Evolutionary conservation across 2,888 invertebrate genomes (phyloP).

Genomic region (Drosophila austrosaltans): DNA sequence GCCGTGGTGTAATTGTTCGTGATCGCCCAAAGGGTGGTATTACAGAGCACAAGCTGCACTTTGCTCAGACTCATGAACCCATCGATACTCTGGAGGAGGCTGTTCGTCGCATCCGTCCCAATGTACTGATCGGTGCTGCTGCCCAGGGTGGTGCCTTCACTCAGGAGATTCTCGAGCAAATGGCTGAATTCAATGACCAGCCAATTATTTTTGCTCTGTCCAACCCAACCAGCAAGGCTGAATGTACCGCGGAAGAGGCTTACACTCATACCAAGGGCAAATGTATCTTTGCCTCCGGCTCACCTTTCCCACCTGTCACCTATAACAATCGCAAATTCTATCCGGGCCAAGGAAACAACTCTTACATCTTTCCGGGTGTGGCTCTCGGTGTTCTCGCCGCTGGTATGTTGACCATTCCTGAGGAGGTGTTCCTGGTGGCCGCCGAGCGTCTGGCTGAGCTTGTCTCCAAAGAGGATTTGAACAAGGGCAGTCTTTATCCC

Average conservation of each 20-base stretch:
- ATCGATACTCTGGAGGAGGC: constrained; percentile 92
- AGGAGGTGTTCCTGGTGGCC: constrained; percentile 95
- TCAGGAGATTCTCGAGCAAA: constrained; percentile 91
- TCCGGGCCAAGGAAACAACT: constrained; percentile 99
- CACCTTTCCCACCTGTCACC: constrained; percentile 95
- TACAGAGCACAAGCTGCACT: constrained; percentile 91
- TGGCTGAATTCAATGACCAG: constrained; percentile 92
- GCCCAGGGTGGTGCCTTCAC: constrained; percentile 98
- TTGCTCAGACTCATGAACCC: constrained; percentile 91
- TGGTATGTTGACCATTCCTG: constrained; percentile 94
- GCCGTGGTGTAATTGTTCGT: constrained; percentile 96
- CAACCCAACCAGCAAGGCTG: constrained; percentile 99
- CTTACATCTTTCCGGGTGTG: constrained; percentile 98
- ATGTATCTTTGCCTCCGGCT: constrained; percentile 97
- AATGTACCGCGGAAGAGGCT: constrained; percentile 99
- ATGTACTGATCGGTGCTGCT: constrained; percentile 96
- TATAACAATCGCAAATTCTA: constrained; percentile 90
- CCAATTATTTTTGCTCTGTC: constrained; percentile 99
- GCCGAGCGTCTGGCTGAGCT: constrained; percentile 93
- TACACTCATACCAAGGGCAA: constrained; percentile 95
- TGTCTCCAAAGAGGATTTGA: constrained; percentile 91
- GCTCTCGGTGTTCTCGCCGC: constrained; percentile 95
- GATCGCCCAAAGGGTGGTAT: constrained; percentile 92
- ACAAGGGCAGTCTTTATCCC: constrained; percentile 95
- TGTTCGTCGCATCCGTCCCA: constrained; percentile 91